Conservation (phyloP, 2,113 vertebrate species). For the Silurus asotus region DNA sequence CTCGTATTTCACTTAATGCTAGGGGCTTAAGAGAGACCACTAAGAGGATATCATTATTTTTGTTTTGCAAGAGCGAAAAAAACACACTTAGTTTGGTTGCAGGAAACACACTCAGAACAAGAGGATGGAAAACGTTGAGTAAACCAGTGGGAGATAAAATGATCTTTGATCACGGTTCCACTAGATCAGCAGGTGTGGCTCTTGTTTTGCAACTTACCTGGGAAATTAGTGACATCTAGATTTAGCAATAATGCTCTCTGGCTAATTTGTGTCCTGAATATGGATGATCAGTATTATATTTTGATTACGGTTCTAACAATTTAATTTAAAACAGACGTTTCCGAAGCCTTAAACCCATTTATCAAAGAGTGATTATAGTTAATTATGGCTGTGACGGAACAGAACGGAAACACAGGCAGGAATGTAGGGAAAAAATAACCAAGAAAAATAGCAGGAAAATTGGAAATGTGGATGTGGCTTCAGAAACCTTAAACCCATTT, state of each 20-base stretch:
- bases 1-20: not conserved
- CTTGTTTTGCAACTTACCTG: not conserved
- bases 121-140: not conserved
- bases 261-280: not conserved
- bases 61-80: not conserved
- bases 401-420: too few species aligned
- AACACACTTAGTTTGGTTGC: not conserved
- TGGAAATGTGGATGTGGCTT: too few species aligned
- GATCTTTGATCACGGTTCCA: not conserved
- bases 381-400: too few species aligned
- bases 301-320: too few species aligned
- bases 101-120: not conserved
- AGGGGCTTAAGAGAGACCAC: not conserved
- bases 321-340: too few species aligned
- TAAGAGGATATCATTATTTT: not conserved
- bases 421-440: too few species aligned
- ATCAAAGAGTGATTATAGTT: too few species aligned
- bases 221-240: not conserved
- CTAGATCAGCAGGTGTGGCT: too few species aligned
- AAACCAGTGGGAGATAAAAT: not conserved
- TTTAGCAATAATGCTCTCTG: not conserved
- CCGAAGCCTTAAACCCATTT: too few species aligned
- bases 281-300: too few species aligned
- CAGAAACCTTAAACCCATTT: too few species aligned
- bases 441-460: too few species aligned